A percentile compares a stretch with the other conserved stretches of the same genome.
Evolutionary conservation across 2,888 invertebrate species (phyloP).

Genomic region (Glaucopsyche alexis): DNA sequence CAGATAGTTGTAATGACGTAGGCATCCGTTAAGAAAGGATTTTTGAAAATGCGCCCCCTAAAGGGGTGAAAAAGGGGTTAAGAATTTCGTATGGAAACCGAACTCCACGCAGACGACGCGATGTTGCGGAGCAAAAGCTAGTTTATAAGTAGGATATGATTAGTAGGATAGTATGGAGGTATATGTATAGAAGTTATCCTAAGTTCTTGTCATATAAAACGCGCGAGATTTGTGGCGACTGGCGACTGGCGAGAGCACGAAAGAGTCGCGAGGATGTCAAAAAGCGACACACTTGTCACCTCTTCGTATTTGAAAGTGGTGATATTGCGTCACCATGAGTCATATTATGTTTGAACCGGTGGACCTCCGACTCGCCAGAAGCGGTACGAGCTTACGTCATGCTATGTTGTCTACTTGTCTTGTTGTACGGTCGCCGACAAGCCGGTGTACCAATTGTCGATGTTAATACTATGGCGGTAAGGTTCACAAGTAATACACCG

Average conservation of each 20-base stretch:
- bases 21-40: too few relatives aligned
- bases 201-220: too few relatives aligned
- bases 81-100: too few relatives aligned
- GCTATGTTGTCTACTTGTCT: neutral
- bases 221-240: neutral
- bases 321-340: constrained; percentile 2
- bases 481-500: too few relatives aligned
- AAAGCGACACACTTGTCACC: neutral
- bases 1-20: too few relatives aligned
- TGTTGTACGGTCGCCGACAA: neutral
- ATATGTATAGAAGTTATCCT: too few relatives aligned
- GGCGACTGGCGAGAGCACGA: neutral
- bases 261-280: neutral
- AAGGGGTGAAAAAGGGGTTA: too few relatives aligned
- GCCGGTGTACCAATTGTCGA: neutral
- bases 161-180: neutral
- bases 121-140: neutral
- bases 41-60: too few relatives aligned
- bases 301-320: neutral
- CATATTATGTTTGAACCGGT: neutral
- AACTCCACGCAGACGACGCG: too few relatives aligned
- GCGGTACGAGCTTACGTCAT: neutral
- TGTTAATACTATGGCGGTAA: too few relatives aligned
- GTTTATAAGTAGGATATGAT: too few relatives aligned
- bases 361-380: neutral